Base-by-base conservation (phyloP, 2,888 invertebrate species). In the Hymenopus coronatus region DNA sequence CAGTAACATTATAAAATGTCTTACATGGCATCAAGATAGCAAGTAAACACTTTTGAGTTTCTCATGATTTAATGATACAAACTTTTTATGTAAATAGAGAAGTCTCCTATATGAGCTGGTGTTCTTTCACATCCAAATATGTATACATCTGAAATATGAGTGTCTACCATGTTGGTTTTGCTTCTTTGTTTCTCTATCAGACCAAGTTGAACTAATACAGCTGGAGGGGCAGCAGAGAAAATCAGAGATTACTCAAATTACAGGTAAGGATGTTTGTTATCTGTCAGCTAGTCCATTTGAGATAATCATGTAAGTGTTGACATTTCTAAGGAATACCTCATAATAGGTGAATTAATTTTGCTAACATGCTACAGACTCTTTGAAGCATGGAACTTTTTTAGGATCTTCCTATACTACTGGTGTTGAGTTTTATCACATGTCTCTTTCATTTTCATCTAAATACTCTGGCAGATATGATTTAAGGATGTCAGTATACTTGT, bases 131-230 rank as follows among this genome's bases (percentile, higher is more conserved):
- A 15, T 70, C 54, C 54, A 70, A 70, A 70, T 70, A 70, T 70
- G 54, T 70, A 70, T 70, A 70, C 25, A 70, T 70, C 54, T 70
- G 3, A 25, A 70, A 70, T 70, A 28, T 28, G 33, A 87, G 15
- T 87, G 87, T 82, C 81, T 87, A 82, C 82, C 82, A 82, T 86
- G 87, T 82, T 87, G 81, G 54, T 30, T 82, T 87, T 87, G 82
- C 25, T 87, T 87, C n/a, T 82, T 87, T 87, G 82, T 70, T 87
- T 87, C 82, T 87, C 87, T 86, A 8, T 70, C 87, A 87, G 87
- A 87, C 46, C 87, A 87, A 87, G 70, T 87, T 82, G 87, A 87
- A 70, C 28, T 87, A n/a, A 70, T 40, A 30, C 82, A 87, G 82
- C 82, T 70, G 82, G 82, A 87, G 28, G 82, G 82, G 28, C 81